A percentile compares a stretch with the other conserved stretches of the same genome.
phyloP scores from a whole-genome alignment of 2,888 invertebrate genomes.

The Eupithecia subfuscata region DNA sequence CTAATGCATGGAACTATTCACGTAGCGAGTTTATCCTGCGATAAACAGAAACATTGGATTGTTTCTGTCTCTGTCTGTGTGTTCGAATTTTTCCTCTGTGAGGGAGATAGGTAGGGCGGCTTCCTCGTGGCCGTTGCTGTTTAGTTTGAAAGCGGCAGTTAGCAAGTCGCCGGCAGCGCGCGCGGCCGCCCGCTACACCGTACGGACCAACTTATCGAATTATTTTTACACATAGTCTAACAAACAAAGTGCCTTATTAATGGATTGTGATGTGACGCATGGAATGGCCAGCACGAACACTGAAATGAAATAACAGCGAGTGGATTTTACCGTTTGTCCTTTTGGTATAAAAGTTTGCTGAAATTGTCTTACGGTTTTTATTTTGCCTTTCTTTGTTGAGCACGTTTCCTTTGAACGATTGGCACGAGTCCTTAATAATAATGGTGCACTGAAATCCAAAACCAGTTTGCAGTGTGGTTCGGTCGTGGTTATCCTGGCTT shows the following conservation, averaged over 20 bases:
- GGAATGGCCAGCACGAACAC: constrained; percentile 65
- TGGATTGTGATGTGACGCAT: constrained; percentile 81
- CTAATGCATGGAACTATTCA: constrained; percentile 77
- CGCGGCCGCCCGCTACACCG: constrained; percentile 75
- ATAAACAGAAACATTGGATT: constrained; percentile 69
- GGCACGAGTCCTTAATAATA: constrained; percentile 83
- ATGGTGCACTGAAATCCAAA: constrained; percentile 73
- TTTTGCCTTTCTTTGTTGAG: constrained; percentile 71
- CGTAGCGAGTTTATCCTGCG: constrained; percentile 80
- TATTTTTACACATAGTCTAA: constrained; percentile 67
- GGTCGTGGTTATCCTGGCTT: constrained; percentile 78
- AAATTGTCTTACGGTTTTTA: constrained; percentile 62
- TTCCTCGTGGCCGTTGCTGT: constrained; percentile 78
- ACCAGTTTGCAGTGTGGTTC: constrained; percentile 81
- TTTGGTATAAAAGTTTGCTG: constrained; percentile 75
- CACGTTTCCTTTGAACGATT: constrained; percentile 72
- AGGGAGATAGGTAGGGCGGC: constrained; percentile 79
- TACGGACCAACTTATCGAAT: constrained; percentile 76
- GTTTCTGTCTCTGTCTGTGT: constrained; percentile 64
- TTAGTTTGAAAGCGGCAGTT: constrained; percentile 78
- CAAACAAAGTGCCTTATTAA: constrained; percentile 77
- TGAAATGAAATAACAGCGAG: constrained; percentile 68
- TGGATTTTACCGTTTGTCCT: constrained; percentile 75
- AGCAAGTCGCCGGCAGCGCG: constrained; percentile 82
- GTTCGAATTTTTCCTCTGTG: constrained; percentile 58